Base-by-base conservation (phyloP, 2,888 invertebrate species). In the Lycocerus yunnanus region DNA sequence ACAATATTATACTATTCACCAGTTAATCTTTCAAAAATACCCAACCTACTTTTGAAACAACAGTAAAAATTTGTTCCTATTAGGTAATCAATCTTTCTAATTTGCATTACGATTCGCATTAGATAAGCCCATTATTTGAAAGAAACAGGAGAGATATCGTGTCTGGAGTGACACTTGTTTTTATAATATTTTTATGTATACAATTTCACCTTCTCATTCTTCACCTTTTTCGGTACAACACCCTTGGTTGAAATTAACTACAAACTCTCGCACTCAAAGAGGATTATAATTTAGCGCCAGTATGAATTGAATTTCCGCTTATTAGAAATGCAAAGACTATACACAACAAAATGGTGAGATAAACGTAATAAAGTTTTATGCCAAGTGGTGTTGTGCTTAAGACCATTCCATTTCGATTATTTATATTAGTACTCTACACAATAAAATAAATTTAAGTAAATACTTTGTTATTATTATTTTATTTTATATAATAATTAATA, bases 251-350 rank as follows among this genome's bases (percentile, higher is more conserved):
- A 68, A 72, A 72, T 72, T 72, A 72, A 18, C 72, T 68, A 58
- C 58, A 68, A 72, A 72, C 14, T 67, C 63, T 68, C 58, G 61
- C 61, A 68, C 61, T 68, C 58, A 68, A 72, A 68, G 68, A 68
- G 68, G 72, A 72, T 68, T 72, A 72, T 72, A 71, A 65, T 66
- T 66, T 72, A 66, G 66, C 59, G 66, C 71, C 67, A 58, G n/a
- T 43, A 43, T 58, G 71, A 65, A 61, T 24, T 20, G 18, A 71
- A 66, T 71, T 66, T 72, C 68, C 68, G 43, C 61, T 43, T 68
- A 72, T 72, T 72, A 68, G 63, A 15, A 65, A 72, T 72, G 68
- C 72, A 72, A 72, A 68, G 72, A 72, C 72, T 68, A 43, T 43
- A 68, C 63, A 68, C 63, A 20, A 68, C 58, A 72, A 68, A 72